These are phyloP conservation scores for Athrips mouffetella DNA, from an alignment of 2,888 invertebrate species.

Conservation along the genomic window DNA sequence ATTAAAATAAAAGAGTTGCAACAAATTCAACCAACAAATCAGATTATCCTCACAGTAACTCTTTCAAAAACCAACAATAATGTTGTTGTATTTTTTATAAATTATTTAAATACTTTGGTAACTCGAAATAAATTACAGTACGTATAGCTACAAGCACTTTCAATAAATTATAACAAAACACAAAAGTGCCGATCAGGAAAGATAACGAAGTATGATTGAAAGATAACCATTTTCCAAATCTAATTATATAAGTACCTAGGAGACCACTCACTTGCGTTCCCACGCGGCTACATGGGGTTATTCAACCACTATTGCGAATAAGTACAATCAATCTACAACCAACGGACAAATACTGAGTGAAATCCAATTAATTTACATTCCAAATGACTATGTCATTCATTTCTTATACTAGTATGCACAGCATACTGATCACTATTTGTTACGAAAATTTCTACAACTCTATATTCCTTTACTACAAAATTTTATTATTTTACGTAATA, in stretches of 20 bases:
- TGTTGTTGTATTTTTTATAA: conserved; percentile 20
- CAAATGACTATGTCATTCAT: conserved; percentile 26
- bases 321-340: conserved; percentile 39
- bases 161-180: conserved; percentile 35
- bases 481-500: conserved; percentile 23
- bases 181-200: conserved; percentile 32
- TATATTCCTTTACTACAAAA: conserved; percentile 23
- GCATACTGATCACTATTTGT: conserved; percentile 34
- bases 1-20: neutral
- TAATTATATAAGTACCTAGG: conserved; percentile 32
- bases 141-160: conserved; percentile 37
- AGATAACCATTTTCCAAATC: conserved; percentile 24
- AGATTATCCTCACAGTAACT: conserved; percentile 2
- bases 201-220: conserved; percentile 36
- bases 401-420: conserved; percentile 44
- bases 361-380: conserved; percentile 17
- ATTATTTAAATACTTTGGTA: conserved; percentile 65
- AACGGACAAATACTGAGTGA: conserved; percentile 36
- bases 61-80: conserved; percentile 8
- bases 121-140: conserved; percentile 60
- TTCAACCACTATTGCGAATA: conserved; percentile 27
- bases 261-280: conserved; percentile 29
- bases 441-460: conserved; percentile 26
- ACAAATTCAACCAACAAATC: neutral
- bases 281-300: conserved; percentile 23